Evolutionary conservation across 2,797 vertebrate genomes (phyloP).

Genomic region (Cirrhinus mrigala): DNA sequence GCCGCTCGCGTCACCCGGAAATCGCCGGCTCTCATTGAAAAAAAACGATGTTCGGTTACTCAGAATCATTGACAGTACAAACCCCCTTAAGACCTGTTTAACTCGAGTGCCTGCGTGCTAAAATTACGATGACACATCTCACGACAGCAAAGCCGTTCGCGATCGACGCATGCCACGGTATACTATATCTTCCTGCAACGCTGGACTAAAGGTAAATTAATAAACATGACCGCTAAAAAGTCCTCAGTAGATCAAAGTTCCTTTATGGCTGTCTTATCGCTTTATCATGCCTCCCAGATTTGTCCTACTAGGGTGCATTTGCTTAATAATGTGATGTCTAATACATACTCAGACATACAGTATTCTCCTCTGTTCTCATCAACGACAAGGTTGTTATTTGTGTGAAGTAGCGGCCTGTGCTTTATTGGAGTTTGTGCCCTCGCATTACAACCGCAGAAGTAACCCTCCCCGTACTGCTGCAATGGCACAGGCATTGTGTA

Average conservation of each 20-base stretch:
- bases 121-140: neutral
- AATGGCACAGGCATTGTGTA: slow-evolving; percentile 25
- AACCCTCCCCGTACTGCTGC: slow-evolving; percentile 12
- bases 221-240: neutral
- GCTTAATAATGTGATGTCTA: neutral
- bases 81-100: neutral
- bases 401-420: neutral
- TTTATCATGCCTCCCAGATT: neutral
- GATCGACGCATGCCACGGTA: neutral
- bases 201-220: neutral
- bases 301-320: slow-evolving; percentile 1
- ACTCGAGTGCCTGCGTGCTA: neutral
- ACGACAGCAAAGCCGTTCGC: neutral
- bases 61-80: neutral
- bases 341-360: neutral
- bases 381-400: slow-evolving; percentile 4
- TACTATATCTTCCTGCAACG: neutral
- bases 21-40: neutral
- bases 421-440: slow-evolving; percentile 1
- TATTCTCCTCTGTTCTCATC: neutral
- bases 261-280: neutral
- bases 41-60: neutral
- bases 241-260: slow-evolving; percentile 33
- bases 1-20: neutral
- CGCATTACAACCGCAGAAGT: neutral